Percentiles rank a stretch among this genome's conserved stretches.
These are phyloP conservation scores for Liodrosophila aerea DNA, from an alignment of 2,888 invertebrate genomes.

Conservation along the genomic window DNA sequence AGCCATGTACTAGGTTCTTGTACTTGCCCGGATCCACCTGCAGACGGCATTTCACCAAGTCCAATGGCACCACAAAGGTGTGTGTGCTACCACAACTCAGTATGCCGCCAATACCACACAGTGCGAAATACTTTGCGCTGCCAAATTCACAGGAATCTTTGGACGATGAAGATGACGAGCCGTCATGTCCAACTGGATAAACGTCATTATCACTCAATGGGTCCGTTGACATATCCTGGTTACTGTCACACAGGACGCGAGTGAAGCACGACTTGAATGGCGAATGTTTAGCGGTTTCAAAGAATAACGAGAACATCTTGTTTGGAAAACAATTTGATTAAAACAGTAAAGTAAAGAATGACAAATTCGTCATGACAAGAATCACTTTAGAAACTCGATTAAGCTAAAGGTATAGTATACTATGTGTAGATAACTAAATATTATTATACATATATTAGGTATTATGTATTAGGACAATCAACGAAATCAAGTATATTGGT, in stretches of 20 bases:
- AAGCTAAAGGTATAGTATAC: too few relatives aligned
- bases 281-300: constrained; percentile 86
- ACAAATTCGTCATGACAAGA: too few relatives aligned
- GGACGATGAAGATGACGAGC: constrained; percentile 51
- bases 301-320: constrained; percentile 85
- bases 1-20: constrained; percentile 89
- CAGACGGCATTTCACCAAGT: constrained; percentile 92
- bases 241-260: constrained; percentile 84
- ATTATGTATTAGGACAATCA: too few relatives aligned
- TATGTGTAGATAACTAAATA: too few relatives aligned
- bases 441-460: too few relatives aligned
- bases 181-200: constrained; percentile 71
- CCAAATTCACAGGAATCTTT: constrained; percentile 87
- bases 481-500: too few relatives aligned
- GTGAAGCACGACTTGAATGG: constrained; percentile 86
- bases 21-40: constrained; percentile 92
- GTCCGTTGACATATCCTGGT: neutral
- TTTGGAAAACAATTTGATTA: too few relatives aligned
- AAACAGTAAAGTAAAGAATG: too few relatives aligned
- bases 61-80: constrained; percentile 91
- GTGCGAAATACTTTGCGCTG: constrained; percentile 88
- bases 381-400: too few relatives aligned
- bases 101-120: constrained; percentile 91
- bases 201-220: constrained; percentile 18
- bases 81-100: constrained; percentile 93